These are phyloP conservation scores for Oncorhynchus kisutch DNA, from an alignment of 2,113 vertebrate species.

Conservation along the genomic window DNA sequence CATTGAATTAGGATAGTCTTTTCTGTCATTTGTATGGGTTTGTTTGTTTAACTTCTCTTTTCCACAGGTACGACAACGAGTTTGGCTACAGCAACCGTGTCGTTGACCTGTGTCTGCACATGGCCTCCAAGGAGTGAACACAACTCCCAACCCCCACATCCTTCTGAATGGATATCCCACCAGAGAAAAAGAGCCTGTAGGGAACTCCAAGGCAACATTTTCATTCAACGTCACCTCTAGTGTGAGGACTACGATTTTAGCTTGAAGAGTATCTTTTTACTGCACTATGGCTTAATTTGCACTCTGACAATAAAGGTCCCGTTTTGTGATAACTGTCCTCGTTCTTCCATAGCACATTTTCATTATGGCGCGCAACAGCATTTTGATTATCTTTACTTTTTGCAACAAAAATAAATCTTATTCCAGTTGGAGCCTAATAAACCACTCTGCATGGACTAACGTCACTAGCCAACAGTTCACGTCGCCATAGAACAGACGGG, in stretches of 20 bases:
- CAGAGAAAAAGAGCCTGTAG: neutral
- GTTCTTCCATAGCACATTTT: no score
- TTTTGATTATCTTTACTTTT: no score
- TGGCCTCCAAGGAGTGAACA: slow-evolving; percentile 83
- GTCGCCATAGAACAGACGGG: no score
- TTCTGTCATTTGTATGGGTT: no score
- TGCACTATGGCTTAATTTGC: no score
- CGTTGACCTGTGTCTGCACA: slow-evolving; percentile 84
- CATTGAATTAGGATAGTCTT: no score
- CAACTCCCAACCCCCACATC: neutral
- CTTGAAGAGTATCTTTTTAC: neutral
- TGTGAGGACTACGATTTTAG: neutral
- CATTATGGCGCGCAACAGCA: no score
- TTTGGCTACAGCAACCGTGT: slow-evolving; percentile 90
- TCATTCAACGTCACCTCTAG: neutral
- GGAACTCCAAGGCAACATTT: neutral
- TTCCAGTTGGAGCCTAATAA: no score
- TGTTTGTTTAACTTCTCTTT: neutral
- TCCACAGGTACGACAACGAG: slow-evolving; percentile 89
- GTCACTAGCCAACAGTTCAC: no score
- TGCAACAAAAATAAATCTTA: no score
- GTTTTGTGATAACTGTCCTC: no score
- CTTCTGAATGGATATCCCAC: slow-evolving; percentile 2
- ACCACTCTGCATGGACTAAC: no score
- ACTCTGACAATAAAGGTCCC: neutral